A percentile compares a stretch with the other conserved stretches of the same genome.
These are phyloP conservation scores for Drosophila neocordata DNA, from an alignment of 1,140 invertebrate species.

Conservation along the genomic window DNA sequence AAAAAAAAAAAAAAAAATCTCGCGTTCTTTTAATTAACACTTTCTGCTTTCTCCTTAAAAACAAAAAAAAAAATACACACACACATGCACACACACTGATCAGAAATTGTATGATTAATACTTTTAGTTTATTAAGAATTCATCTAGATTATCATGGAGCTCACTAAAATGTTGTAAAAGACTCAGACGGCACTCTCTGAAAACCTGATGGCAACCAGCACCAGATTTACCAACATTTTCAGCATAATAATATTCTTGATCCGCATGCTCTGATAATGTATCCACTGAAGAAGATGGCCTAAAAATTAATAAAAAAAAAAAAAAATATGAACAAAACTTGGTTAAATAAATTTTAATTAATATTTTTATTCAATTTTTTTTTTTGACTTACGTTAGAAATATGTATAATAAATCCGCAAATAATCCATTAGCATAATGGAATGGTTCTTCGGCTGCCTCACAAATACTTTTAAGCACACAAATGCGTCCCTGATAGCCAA, in stretches of 20 bases:
- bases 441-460: slow-evolving; percentile 87
- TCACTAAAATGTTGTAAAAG: slow-evolving; percentile 67
- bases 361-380: neutral
- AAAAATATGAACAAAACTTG: no score
- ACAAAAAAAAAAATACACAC: neutral
- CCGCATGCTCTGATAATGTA: slow-evolving; percentile 85
- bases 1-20: slow-evolving; percentile 22
- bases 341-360: no score
- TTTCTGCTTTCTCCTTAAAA: slow-evolving; percentile 12
- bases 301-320: slow-evolving; percentile 10
- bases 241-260: slow-evolving; percentile 88
- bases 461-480: slow-evolving; percentile 90
- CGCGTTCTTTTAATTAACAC: slow-evolving; percentile 69
- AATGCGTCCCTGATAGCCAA: slow-evolving; percentile 86
- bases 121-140: slow-evolving; percentile 58
- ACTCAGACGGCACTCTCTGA: slow-evolving; percentile 85
- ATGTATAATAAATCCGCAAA: slow-evolving; percentile 88
- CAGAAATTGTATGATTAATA: slow-evolving; percentile 26
- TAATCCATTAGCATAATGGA: slow-evolving; percentile 86
- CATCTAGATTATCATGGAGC: slow-evolving; percentile 56
- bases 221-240: slow-evolving; percentile 85
- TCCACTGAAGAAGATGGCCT: slow-evolving; percentile 87
- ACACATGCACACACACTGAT: slow-evolving; percentile 17
- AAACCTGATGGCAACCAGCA: slow-evolving; percentile 85
- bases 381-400: slow-evolving; percentile 86